Conservation (phyloP, 2,113 vertebrate genomes). For the Erythrocercus mccallii region DNA sequence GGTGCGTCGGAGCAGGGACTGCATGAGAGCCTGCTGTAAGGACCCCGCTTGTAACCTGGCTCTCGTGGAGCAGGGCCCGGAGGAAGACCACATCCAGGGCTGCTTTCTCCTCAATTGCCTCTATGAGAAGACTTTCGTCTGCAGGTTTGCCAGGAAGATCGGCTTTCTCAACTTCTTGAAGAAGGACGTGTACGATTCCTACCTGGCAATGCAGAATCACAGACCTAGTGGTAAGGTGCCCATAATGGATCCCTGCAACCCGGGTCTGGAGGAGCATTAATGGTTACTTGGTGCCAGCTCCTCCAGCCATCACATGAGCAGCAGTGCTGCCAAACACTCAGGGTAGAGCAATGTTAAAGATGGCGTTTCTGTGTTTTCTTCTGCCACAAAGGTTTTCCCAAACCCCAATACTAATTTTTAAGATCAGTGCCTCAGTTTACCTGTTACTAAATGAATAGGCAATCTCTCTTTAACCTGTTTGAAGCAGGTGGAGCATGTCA, state of each 20-base stretch:
- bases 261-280: neutral
- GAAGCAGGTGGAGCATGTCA: neutral
- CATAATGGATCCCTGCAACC: neutral
- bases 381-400: neutral
- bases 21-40: slow-evolving; percentile 84
- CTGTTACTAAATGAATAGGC: neutral
- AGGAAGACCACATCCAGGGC: slow-evolving; percentile 62
- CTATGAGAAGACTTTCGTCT: slow-evolving; percentile 86
- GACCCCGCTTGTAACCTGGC: slow-evolving; percentile 83
- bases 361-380: neutral
- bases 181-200: slow-evolving; percentile 73
- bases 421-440: neutral
- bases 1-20: slow-evolving; percentile 71
- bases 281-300: neutral
- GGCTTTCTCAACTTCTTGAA: slow-evolving; percentile 84
- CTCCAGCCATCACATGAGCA: neutral
- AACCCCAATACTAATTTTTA: neutral
- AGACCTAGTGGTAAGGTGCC: slow-evolving; percentile 58
- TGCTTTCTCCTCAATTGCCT: slow-evolving; percentile 92
- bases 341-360: neutral
- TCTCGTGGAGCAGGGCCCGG: slow-evolving; percentile 75
- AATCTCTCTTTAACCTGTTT: neutral
- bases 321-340: neutral
- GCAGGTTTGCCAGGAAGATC: slow-evolving; percentile 81
- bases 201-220: slow-evolving; percentile 52